Base-by-base conservation (phyloP, 2,888 invertebrate genomes). In the Caenorhabditis macrosperma region DNA sequence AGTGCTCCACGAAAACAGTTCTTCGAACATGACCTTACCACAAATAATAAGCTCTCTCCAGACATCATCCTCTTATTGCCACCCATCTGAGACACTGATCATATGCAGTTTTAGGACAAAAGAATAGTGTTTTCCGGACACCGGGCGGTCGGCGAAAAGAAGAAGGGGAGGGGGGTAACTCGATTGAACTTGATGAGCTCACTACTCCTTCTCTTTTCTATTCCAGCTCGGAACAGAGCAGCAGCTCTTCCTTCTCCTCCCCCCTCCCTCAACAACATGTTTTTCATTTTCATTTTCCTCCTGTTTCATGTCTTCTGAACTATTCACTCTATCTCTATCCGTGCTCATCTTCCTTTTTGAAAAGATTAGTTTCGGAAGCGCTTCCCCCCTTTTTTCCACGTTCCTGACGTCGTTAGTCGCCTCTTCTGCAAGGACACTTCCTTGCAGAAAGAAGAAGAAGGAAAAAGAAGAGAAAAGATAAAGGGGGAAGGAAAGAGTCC, bases 191-290 rank as follows among this genome's bases (percentile, higher is more conserved):
- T 54, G 54, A 30, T 54, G 54, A 54, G 54, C 54, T 54, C 2
- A 12, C 7, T 54, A 30, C 54, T 26, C 28, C 24, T 50, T 24
- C n/a, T 26, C 10, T 24, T 26, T 6, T 52, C 28, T 26, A n/a
- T 52, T 28, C 15, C 52, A n/a, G 52, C 28, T 52, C 28, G 44
- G 44, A 44, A 44, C 44, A 2, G 44, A 44, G 20, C 44, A 5
- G 17, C 44, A 5, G 4, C 2, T 17, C 44, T 52, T 12, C 9
- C 30, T 26, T 10, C 22, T 55, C 35, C 9, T 26, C 12, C 12
- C 10, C 1, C 12, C 22, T 55, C 33, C 22, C 7, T 33, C 30
- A 30, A 57, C 55, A 67, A 67, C 67, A 67, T 67, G 67, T 67
- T 67, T 54, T 67, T 46, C 24, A 28, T 64, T 5, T 54, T 41